Conservation (phyloP, 2,797 vertebrate species). For the Chrysocyon brachyurus region DNA sequence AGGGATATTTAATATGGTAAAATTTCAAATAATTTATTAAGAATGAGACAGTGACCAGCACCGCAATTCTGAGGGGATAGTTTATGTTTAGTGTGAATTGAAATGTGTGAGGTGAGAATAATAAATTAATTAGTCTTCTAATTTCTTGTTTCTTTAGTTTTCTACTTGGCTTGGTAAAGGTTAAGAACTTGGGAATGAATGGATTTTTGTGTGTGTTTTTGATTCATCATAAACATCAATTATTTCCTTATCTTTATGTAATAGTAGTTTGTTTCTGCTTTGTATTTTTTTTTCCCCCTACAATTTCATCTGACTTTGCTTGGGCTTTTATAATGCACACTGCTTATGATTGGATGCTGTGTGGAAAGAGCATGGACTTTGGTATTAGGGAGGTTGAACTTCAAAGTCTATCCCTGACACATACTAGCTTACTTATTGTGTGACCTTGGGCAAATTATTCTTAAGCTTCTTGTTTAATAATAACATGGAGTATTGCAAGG, state of each 20-base stretch:
- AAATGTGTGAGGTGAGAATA: background rate
- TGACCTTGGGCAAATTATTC: background rate
- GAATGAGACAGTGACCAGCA: background rate
- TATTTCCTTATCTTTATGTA: background rate
- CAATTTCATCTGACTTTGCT: background rate
- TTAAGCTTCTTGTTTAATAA: slow-evolving; percentile 10
- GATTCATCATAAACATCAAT: background rate
- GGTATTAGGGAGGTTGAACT: background rate
- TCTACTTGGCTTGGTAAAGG: background rate
- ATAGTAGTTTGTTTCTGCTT: slow-evolving; percentile 5
- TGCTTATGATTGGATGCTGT: background rate
- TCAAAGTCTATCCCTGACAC: background rate
- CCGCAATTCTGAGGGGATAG: background rate
- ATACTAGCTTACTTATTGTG: background rate
- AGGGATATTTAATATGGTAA: background rate
- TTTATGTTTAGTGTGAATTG: background rate
- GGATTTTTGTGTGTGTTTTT: background rate
- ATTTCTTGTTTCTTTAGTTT: background rate
- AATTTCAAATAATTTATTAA: slow-evolving; percentile 32
- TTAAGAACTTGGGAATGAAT: background rate
- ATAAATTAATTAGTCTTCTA: no score
- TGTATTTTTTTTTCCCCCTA: background rate
- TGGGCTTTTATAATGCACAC: background rate
- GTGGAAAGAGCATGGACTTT: background rate
- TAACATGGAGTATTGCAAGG: background rate